Evolutionary conservation across 2,888 invertebrate species (phyloP).

Genomic region (Beris morrisii): DNA sequence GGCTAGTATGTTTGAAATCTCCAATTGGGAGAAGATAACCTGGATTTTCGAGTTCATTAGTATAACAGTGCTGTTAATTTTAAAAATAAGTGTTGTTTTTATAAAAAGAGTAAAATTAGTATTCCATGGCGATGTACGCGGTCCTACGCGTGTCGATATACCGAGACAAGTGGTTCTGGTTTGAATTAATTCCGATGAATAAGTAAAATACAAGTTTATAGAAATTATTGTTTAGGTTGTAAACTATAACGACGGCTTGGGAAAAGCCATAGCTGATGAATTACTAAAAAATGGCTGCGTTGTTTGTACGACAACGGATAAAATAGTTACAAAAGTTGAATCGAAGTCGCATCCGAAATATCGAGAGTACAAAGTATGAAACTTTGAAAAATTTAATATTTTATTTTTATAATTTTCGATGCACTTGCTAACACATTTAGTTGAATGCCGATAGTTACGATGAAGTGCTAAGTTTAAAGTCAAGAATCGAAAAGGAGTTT

Average conservation of each 20-base stretch:
- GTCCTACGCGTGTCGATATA: not conserved
- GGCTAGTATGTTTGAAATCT: no score
- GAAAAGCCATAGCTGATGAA: not conserved
- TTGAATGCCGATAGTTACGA: slow-evolving; percentile 45
- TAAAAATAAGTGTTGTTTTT: no score
- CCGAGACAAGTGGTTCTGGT: not conserved
- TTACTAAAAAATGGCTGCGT: not conserved
- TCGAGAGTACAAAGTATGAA: slow-evolving; percentile 3
- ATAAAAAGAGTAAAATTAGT: no score
- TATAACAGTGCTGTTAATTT: no score
- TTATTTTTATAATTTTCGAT: not conserved
- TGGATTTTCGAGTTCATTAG: no score
- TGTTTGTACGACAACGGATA: not conserved
- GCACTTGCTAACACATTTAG: not conserved
- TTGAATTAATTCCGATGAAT: not conserved
- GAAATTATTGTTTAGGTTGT: slow-evolving; percentile 3
- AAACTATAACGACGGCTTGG: not conserved
- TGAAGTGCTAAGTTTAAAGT: slow-evolving; percentile 50
- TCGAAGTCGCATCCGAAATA: not conserved
- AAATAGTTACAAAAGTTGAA: not conserved
- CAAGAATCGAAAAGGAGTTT: slow-evolving; percentile 51
- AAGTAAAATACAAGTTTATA: not conserved
- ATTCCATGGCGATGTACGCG: no score
- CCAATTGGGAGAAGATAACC: no score
- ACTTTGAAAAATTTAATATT: not conserved